phyloP scores from a whole-genome alignment of 92 coral and sea anemone genomes.

The Actinostola sp. region DNA sequence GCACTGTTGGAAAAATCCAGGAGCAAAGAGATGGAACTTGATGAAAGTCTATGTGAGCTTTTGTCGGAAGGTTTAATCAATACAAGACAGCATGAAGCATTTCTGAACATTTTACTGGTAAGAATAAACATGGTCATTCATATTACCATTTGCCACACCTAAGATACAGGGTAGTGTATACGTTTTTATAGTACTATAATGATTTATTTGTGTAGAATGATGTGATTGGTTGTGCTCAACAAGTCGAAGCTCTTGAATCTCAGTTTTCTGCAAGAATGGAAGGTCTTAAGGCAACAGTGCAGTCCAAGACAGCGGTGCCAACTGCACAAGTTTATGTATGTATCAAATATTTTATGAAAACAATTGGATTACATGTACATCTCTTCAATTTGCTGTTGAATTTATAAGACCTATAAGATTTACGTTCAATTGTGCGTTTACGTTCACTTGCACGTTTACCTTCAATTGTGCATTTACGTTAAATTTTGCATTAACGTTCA shows the following conservation, averaged over 20 bases:
- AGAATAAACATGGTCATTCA: too few relatives aligned
- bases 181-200: too few relatives aligned
- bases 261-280: slow-evolving; percentile 95
- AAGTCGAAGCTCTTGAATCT: slow-evolving; percentile 86
- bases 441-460: too few relatives aligned
- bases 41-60: slow-evolving; percentile 46
- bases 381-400: too few relatives aligned
- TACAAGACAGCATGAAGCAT: slow-evolving; percentile 96
- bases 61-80: slow-evolving; percentile 89
- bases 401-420: too few relatives aligned
- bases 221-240: slow-evolving; percentile 95
- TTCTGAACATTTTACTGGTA: slow-evolving; percentile 88
- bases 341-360: too few relatives aligned
- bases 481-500: too few relatives aligned
- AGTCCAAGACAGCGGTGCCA: slow-evolving; percentile 98
- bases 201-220: slow-evolving; percentile 92
- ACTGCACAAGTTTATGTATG: slow-evolving; percentile 98
- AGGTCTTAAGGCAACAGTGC: slow-evolving; percentile 85
- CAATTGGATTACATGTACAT: too few relatives aligned
- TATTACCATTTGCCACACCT: too few relatives aligned
- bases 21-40: slow-evolving; percentile 47
- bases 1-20: slow-evolving; percentile 60
- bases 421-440: too few relatives aligned
- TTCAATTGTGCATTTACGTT: too few relatives aligned
- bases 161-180: too few relatives aligned